Conservation (phyloP, 2,113 vertebrate genomes). For the Desmodus rotundus region DNA sequence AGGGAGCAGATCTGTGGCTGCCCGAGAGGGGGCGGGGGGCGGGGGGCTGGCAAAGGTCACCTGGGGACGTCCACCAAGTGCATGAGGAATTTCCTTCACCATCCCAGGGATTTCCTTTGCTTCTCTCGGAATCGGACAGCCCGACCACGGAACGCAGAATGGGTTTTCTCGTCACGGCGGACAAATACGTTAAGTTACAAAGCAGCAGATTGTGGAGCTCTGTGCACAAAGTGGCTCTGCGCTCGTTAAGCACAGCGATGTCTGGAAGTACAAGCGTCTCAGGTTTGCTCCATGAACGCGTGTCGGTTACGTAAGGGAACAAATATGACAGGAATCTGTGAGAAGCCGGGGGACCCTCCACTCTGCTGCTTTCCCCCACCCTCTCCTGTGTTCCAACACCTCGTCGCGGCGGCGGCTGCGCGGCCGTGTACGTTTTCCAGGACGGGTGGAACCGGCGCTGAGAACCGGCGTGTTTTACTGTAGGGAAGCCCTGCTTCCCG, state of each 20-base stretch:
- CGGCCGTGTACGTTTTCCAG: not conserved
- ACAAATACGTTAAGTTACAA: not conserved
- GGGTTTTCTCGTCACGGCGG: not conserved
- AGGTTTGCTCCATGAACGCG: not conserved
- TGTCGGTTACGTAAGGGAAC: not conserved
- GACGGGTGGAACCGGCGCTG: too few species aligned
- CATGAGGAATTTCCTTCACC: not conserved
- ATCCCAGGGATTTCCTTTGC: not conserved
- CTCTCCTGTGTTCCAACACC: not conserved
- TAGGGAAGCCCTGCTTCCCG: not conserved
- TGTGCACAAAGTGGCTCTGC: not conserved
- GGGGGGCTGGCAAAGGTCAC: not conserved
- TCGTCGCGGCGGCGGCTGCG: not conserved
- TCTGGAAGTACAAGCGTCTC: not conserved
- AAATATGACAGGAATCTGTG: not conserved
- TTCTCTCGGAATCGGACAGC: not conserved
- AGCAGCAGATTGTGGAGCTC: not conserved
- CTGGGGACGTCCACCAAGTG: not conserved
- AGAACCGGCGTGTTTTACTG: not conserved
- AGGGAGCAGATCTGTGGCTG: not conserved
- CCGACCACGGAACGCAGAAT: not conserved
- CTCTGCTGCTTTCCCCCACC: too few species aligned
- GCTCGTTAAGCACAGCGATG: not conserved
- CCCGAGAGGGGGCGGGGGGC: not conserved
- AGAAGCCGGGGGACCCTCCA: not conserved